Evolutionary conservation across 2,113 vertebrate species (phyloP).

Genomic region (Cromileptes altivelis): DNA sequence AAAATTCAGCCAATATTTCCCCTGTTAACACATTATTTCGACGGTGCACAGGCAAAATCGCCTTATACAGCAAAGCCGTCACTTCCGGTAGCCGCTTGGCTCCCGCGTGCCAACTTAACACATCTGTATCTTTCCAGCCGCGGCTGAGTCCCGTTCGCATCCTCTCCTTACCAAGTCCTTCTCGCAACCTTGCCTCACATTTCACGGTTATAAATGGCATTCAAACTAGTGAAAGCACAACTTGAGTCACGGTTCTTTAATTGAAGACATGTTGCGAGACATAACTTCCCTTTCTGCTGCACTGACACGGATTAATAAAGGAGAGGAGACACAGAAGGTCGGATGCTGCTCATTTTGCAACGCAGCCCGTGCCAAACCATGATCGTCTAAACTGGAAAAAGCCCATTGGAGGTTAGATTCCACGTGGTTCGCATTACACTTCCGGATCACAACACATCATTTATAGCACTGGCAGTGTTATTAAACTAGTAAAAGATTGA

Average conservation of each 20-base stretch:
- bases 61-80: background rate
- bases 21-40: rapidly evolving
- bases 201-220: rapidly evolving
- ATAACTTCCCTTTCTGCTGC: rapidly evolving
- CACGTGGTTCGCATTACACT: constrained; percentile 43
- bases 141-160: constrained; percentile 47
- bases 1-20: rapidly evolving
- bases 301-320: rapidly evolving
- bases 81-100: constrained; percentile 22
- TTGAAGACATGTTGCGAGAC: rapidly evolving
- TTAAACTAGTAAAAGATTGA: too few species aligned
- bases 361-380: constrained; percentile 27
- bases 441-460: constrained; percentile 42
- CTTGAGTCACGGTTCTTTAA: rapidly evolving
- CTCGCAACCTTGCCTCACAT: background rate
- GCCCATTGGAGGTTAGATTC: constrained; percentile 49
- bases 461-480: background rate
- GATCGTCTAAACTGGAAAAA: constrained; percentile 3
- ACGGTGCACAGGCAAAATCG: background rate
- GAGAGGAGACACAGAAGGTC: constrained; percentile 10
- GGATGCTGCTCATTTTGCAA: constrained; percentile 23
- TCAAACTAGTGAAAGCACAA: rapidly evolving
- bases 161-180: background rate
- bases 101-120: constrained; percentile 23
- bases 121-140: constrained; percentile 75